These are phyloP conservation scores for Colletes gigas DNA, from an alignment of 1,140 invertebrate species.

Conservation along the genomic window DNA sequence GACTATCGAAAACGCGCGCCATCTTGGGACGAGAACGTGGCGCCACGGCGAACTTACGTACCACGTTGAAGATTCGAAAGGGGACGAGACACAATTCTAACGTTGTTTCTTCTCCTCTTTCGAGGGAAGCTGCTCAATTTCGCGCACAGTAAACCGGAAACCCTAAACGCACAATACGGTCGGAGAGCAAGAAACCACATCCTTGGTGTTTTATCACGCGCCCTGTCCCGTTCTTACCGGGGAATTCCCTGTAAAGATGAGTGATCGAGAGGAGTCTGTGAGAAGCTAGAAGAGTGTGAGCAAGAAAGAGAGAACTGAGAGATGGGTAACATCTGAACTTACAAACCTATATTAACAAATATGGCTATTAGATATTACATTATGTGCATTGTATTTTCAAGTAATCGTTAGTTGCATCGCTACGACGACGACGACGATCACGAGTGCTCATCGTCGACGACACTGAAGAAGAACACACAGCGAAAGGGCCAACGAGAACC, in stretches of 20 bases:
- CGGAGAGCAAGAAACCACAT: neutral
- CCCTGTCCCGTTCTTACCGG: conserved; percentile 30
- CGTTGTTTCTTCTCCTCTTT: conserved; percentile 8
- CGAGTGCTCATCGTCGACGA: conserved; percentile 45
- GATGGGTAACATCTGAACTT: conserved; percentile 70
- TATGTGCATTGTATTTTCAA: conserved; percentile 78
- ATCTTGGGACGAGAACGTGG: no score
- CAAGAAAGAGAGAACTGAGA: neutral
- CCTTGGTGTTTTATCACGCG: neutral
- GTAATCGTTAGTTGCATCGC: conserved; percentile 79
- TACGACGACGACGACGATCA: conserved; percentile 65
- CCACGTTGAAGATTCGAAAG: no score
- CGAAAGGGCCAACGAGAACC: neutral
- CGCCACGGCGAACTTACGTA: no score
- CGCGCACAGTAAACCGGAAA: conserved; percentile 23
- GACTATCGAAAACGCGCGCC: no score
- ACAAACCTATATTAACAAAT: conserved; percentile 71
- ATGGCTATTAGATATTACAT: conserved; percentile 75
- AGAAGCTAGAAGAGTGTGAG: neutral
- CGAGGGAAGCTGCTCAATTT: conserved; percentile 13
- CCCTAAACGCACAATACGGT: no score
- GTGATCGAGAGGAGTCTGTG: neutral
- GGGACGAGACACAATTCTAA: no score
- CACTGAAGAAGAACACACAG: conserved; percentile 15
- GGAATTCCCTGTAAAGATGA: neutral